These are phyloP conservation scores for Bufotes viridis DNA, from an alignment of 2,797 vertebrate species.

Conservation along the genomic window DNA sequence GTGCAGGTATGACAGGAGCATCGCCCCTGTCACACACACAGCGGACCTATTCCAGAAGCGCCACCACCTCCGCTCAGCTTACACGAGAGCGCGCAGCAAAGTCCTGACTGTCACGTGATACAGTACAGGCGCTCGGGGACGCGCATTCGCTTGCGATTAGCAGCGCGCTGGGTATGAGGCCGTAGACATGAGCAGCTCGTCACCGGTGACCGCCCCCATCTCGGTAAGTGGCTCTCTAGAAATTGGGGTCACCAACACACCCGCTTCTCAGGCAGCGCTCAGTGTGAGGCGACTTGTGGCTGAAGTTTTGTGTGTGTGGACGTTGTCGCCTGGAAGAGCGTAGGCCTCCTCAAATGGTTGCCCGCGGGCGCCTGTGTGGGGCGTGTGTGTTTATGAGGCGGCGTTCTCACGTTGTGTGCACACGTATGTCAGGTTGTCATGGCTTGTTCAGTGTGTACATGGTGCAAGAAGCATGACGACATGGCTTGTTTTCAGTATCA, in stretches of 20 bases:
- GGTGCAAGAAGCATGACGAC: conserved; percentile 34
- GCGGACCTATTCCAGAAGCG: too few species aligned
- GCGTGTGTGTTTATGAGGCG: conserved; percentile 22
- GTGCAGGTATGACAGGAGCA: too few species aligned
- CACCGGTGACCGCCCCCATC: conserved; percentile 55
- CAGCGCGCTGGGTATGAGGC: conserved; percentile 51
- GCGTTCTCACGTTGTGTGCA: not conserved
- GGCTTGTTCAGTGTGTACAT: not conserved
- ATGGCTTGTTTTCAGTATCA: conserved; percentile 19
- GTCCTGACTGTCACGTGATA: conserved; percentile 37
- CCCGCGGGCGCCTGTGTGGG: conserved; percentile 5
- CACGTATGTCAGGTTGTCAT: not conserved
- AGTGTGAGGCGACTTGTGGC: not conserved
- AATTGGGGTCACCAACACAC: not conserved
- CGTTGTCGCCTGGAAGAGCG: not conserved
- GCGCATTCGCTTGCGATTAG: conserved; percentile 33
- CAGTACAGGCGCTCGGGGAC: not conserved
- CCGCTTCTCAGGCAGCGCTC: not conserved
- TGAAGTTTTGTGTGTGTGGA: conserved; percentile 1
- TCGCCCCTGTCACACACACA: too few species aligned
- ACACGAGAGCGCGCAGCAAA: not conserved
- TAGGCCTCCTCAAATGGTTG: conserved; percentile 38
- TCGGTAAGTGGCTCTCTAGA: conserved; percentile 56
- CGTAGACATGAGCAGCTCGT: conserved; percentile 61
- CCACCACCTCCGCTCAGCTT: not conserved